Base-by-base conservation (phyloP, 2,797 vertebrate species). In the Cetoscarus ocellatus region DNA sequence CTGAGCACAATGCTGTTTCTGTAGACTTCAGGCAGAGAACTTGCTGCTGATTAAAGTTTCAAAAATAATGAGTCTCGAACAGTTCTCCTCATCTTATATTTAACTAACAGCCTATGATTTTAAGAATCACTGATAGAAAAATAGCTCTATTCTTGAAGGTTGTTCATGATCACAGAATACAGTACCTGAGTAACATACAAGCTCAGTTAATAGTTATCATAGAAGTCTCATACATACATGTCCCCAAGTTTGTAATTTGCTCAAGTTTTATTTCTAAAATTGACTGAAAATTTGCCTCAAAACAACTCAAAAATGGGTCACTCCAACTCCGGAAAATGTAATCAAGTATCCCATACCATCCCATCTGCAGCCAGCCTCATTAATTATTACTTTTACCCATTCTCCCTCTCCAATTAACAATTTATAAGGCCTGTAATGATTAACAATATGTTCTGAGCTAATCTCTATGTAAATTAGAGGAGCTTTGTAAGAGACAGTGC, bases 401-500 rank as follows among this genome's bases (percentile, higher is more conserved):
- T 81, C 72, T 79, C 73, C 73, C 73, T 77, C 70, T 70, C 38
- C 72, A 74, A 91, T 95, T 86, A 94, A 92, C 76, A 86, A 93
- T 95, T 93, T 84, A 95, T 93, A 86, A 91, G 58, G 61, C 73
- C 77, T 75, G 45, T 84, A 90, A 93, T 91, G 88, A 93, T 91
- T 90, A 86, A 88, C 81, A 84, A 84, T 84, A 87, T 87, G 84
- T 85, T 85, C 80, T 72, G 70, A 60, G 67, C 82, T 88, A 86
- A 92, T 94, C 73, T 86, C 60, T 83, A 77, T 86, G 87, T 77
- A 87, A 91, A 91, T 82, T 52, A 84, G 69, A 53, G 51, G 3
- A 55, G 58, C 70, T 88, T 78, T 84, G 77, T 84, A 67, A 77
- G 70, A 80, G 63, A 85, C 74, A 70, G 75, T 48, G 49, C 39